Evolutionary conservation across 2,888 invertebrate species (phyloP), one percentile per base, ranked within the genome.

Genomic region (Seladonia tumulorum): DNA sequence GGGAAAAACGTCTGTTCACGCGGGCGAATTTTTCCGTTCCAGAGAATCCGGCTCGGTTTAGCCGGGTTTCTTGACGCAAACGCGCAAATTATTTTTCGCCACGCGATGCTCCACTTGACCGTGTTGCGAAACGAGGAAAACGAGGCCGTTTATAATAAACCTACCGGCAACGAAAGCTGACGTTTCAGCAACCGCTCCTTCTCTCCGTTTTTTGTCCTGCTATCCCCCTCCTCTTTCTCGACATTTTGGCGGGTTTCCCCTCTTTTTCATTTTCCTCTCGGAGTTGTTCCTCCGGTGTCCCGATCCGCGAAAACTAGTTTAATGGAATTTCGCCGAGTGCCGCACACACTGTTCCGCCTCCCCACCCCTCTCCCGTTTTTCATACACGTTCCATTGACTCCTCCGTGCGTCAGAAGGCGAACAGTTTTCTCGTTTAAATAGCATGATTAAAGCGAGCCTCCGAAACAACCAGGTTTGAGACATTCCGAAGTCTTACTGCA

Each of bases 91-190:
- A 90, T 91, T 89, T 90, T 88, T 79, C 86, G 79, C 87, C 91
- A 90, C 91, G 91, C 91, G 89, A 91, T 88, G 88, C 85, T 81
- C 86, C 83, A 87, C 90, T 90, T 91, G 87, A 92, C 89, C 89
- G 89, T 89, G 85, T 90, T 91, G 88, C 88, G 89, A 88, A 90
- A 90, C 85, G 88, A 88, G 77, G 88, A 89, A 92, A 92, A 90
- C 88, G 91, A 90, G 90, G 87, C 86, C 90, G 89, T 87, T 92
- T 92, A 90, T 90, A 91, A 91, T 90, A 90, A 90, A 91, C 85
- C 88, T 82, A 87, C 89, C 83, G 85, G 87, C 87, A 84, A 81
- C 85, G 88, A 79, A 88, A 80, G 81, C 87, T 76, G 78, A 80
- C 86, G 84, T 87, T 88, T 86, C 83, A 80, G 79, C 85, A 80